Evolutionary conservation across 2,797 vertebrate genomes (phyloP).

Genomic region (Lacerta viridis): DNA sequence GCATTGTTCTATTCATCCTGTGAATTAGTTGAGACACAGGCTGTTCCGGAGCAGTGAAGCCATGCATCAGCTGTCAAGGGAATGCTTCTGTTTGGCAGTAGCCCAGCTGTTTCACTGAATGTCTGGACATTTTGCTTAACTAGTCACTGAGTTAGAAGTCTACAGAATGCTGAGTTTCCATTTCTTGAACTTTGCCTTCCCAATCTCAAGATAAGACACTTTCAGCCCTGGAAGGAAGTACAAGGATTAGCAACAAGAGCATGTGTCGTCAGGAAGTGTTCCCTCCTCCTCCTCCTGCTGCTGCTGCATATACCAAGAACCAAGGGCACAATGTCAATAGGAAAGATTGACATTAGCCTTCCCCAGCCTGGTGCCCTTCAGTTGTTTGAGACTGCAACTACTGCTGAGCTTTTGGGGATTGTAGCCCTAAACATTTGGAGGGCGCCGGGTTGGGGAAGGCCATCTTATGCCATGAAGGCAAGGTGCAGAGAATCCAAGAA

Average conservation of each 20-base stretch:
- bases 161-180: background rate
- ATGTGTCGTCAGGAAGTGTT: background rate
- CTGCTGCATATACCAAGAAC: background rate
- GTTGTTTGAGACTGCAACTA: too few species aligned
- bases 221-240: background rate
- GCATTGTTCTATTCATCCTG: background rate
- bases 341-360: background rate
- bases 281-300: background rate
- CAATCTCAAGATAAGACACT: background rate
- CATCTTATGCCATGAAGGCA: background rate
- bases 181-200: background rate
- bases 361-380: too few species aligned
- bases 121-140: background rate
- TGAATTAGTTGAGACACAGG: rapidly evolving
- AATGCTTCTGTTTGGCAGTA: background rate
- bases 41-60: background rate
- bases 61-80: background rate
- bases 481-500: background rate
- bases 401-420: too few species aligned
- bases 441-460: too few species aligned
- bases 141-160: background rate
- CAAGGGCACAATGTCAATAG: background rate
- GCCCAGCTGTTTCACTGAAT: background rate
- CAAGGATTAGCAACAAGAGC: background rate
- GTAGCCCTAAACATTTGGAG: too few species aligned